Base-by-base conservation (phyloP, 2,888 invertebrate genomes). In the Amitus sp. region DNA sequence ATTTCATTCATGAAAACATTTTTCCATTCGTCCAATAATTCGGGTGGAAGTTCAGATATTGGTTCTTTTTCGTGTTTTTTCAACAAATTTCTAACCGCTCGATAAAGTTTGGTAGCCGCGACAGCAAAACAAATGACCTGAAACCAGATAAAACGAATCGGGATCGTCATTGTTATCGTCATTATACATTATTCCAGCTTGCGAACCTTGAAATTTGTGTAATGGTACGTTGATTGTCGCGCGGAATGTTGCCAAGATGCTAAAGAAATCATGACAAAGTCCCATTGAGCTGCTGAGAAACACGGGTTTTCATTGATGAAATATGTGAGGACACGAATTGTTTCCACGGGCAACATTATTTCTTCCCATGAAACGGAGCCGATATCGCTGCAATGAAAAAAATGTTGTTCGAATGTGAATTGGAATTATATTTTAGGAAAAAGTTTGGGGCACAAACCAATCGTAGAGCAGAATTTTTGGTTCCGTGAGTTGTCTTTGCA, bases 1-100 rank as follows among this genome's bases (percentile, higher is more conserved):
- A 90, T 82, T 68, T 88, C 89, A 48, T 87, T 87, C 58, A 87
- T 86, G 83, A 94, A 92, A 51, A 95, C 86, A 78, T 92, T 90
- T 47, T 83, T 82, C 94, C 94, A 95, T 83, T 95, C 94, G 49
- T 86, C 84, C 19, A 85, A 74, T 46, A 88, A 62, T 12, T 69
- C 66, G 2, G 71, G 45, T 1, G 76, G 72, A n/a, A 86, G 67
- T 79, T 82, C 51, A 74, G 78, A 47, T 48, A 83, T 79, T 68
- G 83, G 80, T 17, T 81, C 70, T 49, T 74, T 37, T 33, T 79
- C 74, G 30, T 83, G 74, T 53, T 71, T 70, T 40, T 68, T 68
- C 66, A 88, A 83, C 72, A 86, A 85, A 64, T 64, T 70, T 19
- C 82, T 82, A 46, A 87, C 77, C 47, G 82, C 78, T 30, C 78